Base-by-base conservation (phyloP, 2,888 invertebrate genomes). In the Eristalis intricaria region DNA sequence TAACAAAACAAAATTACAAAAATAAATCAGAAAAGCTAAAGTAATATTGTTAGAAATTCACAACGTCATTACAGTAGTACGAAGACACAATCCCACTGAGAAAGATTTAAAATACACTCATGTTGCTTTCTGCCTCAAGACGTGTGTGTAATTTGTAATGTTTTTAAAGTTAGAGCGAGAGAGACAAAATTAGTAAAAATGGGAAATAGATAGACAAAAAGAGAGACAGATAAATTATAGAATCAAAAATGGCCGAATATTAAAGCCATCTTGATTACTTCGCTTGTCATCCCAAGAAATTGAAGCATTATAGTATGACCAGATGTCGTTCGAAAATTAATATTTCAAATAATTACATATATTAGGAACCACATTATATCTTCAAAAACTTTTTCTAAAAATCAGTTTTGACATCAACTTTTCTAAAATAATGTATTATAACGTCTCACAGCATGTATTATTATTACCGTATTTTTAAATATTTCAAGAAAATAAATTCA, bases 101-200 rank as follows among this genome's bases (percentile, higher is more conserved):
- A 29, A 58, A 66, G 38, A 35, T 32, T 66, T 26, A 23, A 65
- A 58, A 75, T 58, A 75, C 75, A 65, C 64, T 50, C 64, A 74
- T 65, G 32, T 56, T 35, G 19, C 40, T 50, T 19, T n/a, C 35
- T 11, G 23, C 56, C 22, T 22, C n/a, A 23, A 65, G 50, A 26
- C 7, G 43, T 65, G 63, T 26, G 56, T 23, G 56, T 56, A 56
- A 63, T 71, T 71, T 60, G 60, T 69, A 58, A 35, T 69, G 69
- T 71, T 71, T 71, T 61, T 60, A n/a, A 23, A n/a, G 38, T 71
- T 8, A n/a, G 58, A 23, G 68, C 29, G 56, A 70, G 60, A 23
- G 22, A 7, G 22, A 60, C 1, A 4, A 15, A 10, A 5, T 13
- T 19, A 50, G 7, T 8, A 50, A 23, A 5, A 22, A 15, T 13